These are phyloP conservation scores for Tortrix viridana DNA, from an alignment of 2,888 invertebrate genomes.

Conservation along the genomic window DNA sequence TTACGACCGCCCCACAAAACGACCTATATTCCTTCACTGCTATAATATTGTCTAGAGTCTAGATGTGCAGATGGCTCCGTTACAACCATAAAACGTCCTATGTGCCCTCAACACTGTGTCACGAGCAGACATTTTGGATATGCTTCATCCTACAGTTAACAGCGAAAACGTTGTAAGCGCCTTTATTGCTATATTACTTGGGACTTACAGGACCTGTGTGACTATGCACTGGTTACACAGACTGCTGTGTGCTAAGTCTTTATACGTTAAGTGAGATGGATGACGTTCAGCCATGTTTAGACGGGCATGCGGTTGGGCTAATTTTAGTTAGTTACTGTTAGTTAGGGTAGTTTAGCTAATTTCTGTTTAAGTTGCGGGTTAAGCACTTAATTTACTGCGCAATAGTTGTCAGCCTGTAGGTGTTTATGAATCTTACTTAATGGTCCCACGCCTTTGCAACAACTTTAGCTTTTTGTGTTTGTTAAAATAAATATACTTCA, in stretches of 20 bases:
- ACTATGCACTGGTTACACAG: not conserved
- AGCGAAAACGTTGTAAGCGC: not conserved
- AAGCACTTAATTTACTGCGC: not conserved
- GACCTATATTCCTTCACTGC: not conserved
- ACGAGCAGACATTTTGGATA: constrained; percentile 5
- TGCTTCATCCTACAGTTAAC: not conserved
- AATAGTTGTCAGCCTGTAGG: not conserved
- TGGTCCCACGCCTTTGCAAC: too few relatives aligned
- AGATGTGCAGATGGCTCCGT: not conserved
- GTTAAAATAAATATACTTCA: too few relatives aligned
- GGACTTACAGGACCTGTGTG: not conserved
- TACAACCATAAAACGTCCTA: too few relatives aligned
- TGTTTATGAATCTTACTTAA: too few relatives aligned
- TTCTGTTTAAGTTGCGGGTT: constrained; percentile 9
- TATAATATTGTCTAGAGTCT: not conserved
- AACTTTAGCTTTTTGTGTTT: too few relatives aligned
- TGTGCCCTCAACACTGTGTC: too few relatives aligned
- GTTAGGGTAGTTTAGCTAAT: constrained; percentile 21
- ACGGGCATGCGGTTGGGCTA: constrained; percentile 21
- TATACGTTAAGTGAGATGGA: constrained; percentile 26
- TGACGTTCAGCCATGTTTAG: constrained; percentile 12
- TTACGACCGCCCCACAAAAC: constrained; percentile 6
- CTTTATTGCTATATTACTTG: not conserved
- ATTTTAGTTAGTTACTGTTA: constrained; percentile 18
- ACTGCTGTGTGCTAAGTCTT: constrained; percentile 9